These are phyloP conservation scores for Elaphurus davidianus DNA, from an alignment of 2,113 vertebrate genomes.

Conservation along the genomic window DNA sequence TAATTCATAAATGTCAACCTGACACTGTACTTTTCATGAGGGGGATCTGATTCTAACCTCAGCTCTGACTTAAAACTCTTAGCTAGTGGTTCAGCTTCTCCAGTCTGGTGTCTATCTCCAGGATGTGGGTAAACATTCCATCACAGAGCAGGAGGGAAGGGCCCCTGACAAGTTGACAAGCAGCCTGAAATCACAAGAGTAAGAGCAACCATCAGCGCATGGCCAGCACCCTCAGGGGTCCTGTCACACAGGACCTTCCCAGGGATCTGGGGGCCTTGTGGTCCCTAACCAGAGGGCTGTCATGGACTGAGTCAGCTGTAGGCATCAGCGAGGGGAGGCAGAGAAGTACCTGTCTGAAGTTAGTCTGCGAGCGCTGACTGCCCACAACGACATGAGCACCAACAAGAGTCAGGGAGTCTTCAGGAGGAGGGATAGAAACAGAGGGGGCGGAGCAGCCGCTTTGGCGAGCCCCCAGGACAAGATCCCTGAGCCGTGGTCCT, in stretches of 20 bases:
- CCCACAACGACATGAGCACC: background rate
- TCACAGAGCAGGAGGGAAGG: background rate
- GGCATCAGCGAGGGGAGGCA: background rate
- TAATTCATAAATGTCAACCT: fast-evolving
- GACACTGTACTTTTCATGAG: background rate
- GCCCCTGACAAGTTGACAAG: background rate
- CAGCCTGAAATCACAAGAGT: fast-evolving
- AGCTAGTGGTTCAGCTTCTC: background rate
- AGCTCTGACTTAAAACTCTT: background rate
- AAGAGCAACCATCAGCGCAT: background rate
- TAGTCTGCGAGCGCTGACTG: background rate
- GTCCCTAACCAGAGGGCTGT: background rate
- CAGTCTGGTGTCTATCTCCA: background rate
- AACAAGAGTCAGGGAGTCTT: background rate
- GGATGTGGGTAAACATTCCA: background rate
- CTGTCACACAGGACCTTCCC: background rate
- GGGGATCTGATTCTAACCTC: background rate
- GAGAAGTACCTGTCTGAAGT: background rate
- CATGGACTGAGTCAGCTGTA: fast-evolving
- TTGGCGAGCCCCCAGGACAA: background rate
- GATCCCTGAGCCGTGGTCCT: background rate
- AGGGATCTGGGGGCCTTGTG: background rate
- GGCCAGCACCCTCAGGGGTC: background rate
- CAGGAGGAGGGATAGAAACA: too few species aligned
- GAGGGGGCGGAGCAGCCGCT: background rate